Evolutionary conservation across 2,797 vertebrate species (phyloP).

Genomic region (Gymnothorax reevesii): DNA sequence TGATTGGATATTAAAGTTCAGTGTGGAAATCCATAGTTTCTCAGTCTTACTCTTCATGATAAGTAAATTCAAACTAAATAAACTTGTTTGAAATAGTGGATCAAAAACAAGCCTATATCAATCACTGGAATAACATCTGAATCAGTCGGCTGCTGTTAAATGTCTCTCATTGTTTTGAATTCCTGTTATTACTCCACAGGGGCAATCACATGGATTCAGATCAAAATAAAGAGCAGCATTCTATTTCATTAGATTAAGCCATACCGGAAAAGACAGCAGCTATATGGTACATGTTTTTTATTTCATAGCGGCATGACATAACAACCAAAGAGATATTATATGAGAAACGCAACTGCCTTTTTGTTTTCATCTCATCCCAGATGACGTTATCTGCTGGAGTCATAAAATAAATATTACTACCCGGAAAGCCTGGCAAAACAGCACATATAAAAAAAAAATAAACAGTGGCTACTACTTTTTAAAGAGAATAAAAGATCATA

Average conservation of each 20-base stretch:
- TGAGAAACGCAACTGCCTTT: background rate
- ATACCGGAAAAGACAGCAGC: background rate
- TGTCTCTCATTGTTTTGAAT: background rate
- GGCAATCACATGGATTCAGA: background rate
- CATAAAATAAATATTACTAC: conserved; percentile 39
- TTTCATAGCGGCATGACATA: background rate
- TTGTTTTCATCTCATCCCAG: background rate
- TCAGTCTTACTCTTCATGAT: background rate
- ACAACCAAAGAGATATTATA: background rate
- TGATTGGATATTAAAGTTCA: background rate
- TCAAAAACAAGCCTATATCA: background rate
- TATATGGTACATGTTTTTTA: background rate
- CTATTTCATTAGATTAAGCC: background rate
- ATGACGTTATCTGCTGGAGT: conserved; percentile 2
- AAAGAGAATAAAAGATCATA: conserved; percentile 44
- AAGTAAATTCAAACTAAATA: background rate
- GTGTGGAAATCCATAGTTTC: background rate
- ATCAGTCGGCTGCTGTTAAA: background rate
- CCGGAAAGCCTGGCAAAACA: conserved; percentile 40
- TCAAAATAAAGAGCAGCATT: background rate
- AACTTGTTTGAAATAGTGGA: background rate
- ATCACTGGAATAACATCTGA: background rate
- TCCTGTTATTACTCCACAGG: background rate
- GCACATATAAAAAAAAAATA: conserved; percentile 36
- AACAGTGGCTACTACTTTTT: conserved; percentile 30